phyloP scores from a whole-genome alignment of 2,888 invertebrate genomes.

The Antitype chi region DNA sequence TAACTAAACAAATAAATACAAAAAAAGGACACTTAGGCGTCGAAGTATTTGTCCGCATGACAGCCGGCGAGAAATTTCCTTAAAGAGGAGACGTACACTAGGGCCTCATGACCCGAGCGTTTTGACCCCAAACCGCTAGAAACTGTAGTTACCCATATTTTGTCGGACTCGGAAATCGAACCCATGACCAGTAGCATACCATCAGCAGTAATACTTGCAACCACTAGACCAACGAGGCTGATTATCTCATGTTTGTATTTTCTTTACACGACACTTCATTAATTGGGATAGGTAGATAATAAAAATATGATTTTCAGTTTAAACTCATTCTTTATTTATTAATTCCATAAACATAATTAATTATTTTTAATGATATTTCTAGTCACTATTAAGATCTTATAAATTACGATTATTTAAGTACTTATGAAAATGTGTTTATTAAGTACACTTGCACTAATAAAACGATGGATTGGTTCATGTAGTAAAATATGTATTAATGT shows the following conservation, averaged over 20 bases:
- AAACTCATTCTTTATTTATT: constrained; percentile 85
- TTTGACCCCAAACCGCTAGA: too few species aligned
- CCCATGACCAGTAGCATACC: neutral
- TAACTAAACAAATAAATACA: too few species aligned
- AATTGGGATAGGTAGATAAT: too few species aligned
- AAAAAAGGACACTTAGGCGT: too few species aligned
- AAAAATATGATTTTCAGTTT: constrained; percentile 55
- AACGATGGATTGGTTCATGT: constrained; percentile 64
- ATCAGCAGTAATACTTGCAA: neutral
- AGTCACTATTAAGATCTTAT: constrained; percentile 83
- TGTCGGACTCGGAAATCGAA: neutral
- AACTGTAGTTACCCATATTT: too few species aligned
- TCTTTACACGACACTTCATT: neutral
- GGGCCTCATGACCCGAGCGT: too few species aligned
- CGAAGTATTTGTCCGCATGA: too few species aligned
- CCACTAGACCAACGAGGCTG: neutral
- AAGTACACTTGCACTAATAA: constrained; percentile 75
- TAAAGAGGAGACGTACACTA: too few species aligned
- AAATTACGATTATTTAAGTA: constrained; percentile 82
- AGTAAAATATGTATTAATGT: constrained; percentile 54
- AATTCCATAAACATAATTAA: constrained; percentile 83
- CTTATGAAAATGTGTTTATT: constrained; percentile 74
- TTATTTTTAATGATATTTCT: constrained; percentile 80
- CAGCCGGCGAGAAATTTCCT: too few species aligned
- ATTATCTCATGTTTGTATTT: neutral